These are phyloP conservation scores for Tringa solitaria DNA, from an alignment of 2,113 vertebrate genomes.

Conservation along the genomic window DNA sequence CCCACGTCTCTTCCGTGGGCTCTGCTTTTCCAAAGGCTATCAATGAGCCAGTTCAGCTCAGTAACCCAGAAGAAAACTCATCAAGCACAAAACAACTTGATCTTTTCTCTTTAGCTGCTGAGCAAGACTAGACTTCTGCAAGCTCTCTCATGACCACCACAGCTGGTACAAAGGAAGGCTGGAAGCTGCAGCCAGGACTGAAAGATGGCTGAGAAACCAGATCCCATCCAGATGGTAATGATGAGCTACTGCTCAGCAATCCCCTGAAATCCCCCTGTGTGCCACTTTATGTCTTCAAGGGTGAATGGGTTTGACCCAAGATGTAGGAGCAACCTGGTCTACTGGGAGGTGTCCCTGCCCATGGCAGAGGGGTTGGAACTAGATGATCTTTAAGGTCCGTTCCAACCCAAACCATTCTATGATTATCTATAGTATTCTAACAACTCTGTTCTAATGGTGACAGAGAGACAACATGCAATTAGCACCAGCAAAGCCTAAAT, in stretches of 20 bases:
- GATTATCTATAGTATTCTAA: neutral
- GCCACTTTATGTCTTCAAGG: neutral
- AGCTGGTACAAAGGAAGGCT: neutral
- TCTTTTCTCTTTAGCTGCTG: neutral
- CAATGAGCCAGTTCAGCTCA: neutral
- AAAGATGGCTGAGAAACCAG: neutral
- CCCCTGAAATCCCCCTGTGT: neutral
- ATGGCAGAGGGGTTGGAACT: no score
- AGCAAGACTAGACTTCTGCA: neutral
- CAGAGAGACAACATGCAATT: rapidly evolving
- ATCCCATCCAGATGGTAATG: neutral
- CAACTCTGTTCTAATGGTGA: neutral
- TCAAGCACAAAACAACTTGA: neutral
- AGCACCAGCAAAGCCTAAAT: neutral
- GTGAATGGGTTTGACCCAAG: neutral
- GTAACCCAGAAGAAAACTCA: neutral
- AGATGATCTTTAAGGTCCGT: no score
- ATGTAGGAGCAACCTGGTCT: neutral
- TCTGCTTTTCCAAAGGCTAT: neutral
- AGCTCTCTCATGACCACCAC: neutral
- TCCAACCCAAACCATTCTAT: no score
- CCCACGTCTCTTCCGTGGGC: neutral
- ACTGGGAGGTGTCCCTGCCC: no score
- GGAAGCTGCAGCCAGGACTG: neutral
- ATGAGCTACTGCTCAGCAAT: neutral